These are phyloP conservation scores for Geothlypis trichas DNA, from an alignment of 2,113 vertebrate genomes.

Conservation along the genomic window DNA sequence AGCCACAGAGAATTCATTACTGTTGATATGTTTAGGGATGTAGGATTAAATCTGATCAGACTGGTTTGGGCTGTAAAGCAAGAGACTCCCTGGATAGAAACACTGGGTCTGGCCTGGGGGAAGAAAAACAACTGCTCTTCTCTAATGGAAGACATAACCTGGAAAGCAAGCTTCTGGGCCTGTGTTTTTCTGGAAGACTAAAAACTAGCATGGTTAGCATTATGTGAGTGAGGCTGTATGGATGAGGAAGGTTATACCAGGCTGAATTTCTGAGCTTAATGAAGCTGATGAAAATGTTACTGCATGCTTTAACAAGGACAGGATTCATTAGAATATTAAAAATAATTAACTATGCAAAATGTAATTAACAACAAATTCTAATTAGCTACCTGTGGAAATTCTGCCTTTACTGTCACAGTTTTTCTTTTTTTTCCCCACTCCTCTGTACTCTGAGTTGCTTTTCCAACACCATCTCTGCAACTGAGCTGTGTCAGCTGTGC, in stretches of 20 bases:
- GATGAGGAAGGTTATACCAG: neutral
- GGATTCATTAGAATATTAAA: neutral
- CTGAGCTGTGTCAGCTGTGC: neutral
- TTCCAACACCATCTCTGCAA: neutral
- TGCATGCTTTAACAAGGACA: neutral
- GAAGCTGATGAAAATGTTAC: neutral
- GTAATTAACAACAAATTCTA: conserved; percentile 41
- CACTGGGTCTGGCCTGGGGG: neutral
- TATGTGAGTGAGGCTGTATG: neutral
- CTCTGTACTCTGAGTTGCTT: neutral
- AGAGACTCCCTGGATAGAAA: neutral
- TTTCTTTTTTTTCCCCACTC: neutral
- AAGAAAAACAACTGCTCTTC: neutral
- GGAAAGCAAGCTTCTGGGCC: neutral
- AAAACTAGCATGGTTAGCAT: neutral
- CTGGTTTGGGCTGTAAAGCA: conserved; percentile 21
- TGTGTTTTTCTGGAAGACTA: neutral
- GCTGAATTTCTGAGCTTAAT: neutral
- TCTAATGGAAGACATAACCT: neutral
- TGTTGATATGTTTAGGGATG: neutral
- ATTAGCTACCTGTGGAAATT: neutral
- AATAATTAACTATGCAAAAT: conserved; percentile 37
- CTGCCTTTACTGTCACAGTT: neutral
- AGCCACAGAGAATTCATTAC: neutral
- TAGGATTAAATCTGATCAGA: conserved; percentile 7